These are phyloP conservation scores for Struthio camelus DNA, from an alignment of 2,113 vertebrate species.

Conservation along the genomic window DNA sequence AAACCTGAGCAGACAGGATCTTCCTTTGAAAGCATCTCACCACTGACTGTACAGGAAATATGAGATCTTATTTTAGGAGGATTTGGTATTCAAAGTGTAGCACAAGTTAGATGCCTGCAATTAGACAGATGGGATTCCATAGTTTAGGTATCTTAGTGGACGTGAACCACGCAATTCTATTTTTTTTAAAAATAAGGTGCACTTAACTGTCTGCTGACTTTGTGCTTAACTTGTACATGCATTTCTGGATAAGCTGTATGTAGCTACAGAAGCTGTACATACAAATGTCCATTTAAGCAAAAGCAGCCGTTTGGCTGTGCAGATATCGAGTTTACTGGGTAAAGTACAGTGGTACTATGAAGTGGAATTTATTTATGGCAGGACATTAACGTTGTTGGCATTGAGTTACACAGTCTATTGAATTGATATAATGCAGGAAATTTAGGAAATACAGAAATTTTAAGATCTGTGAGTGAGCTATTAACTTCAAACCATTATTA, in stretches of 20 bases:
- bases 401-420: neutral
- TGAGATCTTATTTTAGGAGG: constrained; percentile 67
- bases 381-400: neutral
- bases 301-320: neutral
- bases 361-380: neutral
- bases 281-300: neutral
- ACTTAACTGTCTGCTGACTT: neutral
- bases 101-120: constrained; percentile 32
- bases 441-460: neutral
- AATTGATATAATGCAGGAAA: neutral
- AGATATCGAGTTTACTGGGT: neutral
- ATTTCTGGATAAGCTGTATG: neutral
- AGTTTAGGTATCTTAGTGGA: neutral
- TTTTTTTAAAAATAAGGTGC: neutral
- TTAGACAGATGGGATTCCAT: constrained; percentile 34
- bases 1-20: constrained; percentile 36
- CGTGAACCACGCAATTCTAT: neutral
- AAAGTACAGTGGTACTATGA: neutral
- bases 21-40: constrained; percentile 59
- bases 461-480: neutral
- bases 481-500: neutral
- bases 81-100: constrained; percentile 59
- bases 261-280: neutral
- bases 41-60: constrained; percentile 49
- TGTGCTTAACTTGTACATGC: neutral